Conservation (phyloP, 2,888 invertebrate species). For the Leptopilina myrica region DNA sequence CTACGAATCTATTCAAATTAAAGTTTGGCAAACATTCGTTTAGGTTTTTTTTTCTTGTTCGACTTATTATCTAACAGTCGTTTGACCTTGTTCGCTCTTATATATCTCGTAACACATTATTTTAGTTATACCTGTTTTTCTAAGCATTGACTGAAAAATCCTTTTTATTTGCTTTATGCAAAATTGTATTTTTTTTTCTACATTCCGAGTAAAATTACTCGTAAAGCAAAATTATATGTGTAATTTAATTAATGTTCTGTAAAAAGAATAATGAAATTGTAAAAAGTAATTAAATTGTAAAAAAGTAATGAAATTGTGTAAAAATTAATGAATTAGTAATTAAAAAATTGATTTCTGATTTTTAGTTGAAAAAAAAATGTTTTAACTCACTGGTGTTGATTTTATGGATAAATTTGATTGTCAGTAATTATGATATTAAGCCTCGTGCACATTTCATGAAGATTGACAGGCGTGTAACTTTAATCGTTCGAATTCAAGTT, state of each 20-base stretch:
- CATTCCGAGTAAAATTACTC: too few species aligned
- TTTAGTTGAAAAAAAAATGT: not conserved
- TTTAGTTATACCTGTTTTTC: constrained; percentile 54
- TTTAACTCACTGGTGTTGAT: constrained; percentile 4
- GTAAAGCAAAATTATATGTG: too few species aligned
- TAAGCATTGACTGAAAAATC: not conserved
- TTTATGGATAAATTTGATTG: constrained; percentile 20
- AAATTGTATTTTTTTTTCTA: not conserved
- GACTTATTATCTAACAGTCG: constrained; percentile 64
- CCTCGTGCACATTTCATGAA: constrained; percentile 20
- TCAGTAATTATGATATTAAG: not conserved
- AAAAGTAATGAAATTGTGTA: too few species aligned
- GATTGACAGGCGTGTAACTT: constrained; percentile 36
- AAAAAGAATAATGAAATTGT: too few species aligned
- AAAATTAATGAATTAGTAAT: not conserved
- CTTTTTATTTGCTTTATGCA: not conserved
- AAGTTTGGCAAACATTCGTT: constrained; percentile 26
- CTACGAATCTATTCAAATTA: not conserved
- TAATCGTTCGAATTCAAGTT: not conserved
- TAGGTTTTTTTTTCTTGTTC: constrained; percentile 36
- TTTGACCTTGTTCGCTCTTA: constrained; percentile 60
- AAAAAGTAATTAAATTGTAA: too few species aligned
- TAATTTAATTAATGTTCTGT: too few species aligned
- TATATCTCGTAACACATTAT: constrained; percentile 60
- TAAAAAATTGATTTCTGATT: not conserved